phyloP scores from a whole-genome alignment of 2,113 vertebrate species.

The Pollimyrus isidori region DNA sequence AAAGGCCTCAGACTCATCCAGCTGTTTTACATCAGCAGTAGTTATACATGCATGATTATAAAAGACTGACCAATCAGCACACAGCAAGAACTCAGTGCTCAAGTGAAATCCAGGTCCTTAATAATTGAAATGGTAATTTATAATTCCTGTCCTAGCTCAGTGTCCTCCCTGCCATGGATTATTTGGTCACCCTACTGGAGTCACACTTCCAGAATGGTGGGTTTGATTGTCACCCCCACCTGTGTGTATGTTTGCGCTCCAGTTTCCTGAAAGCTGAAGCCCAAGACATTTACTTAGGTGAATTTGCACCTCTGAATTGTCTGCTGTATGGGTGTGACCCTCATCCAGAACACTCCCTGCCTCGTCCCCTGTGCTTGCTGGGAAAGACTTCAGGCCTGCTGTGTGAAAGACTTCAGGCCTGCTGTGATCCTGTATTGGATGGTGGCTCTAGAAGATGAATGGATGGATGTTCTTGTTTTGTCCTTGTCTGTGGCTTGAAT shows the following conservation, averaged over 20 bases:
- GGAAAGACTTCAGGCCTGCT: background rate
- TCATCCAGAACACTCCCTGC: background rate
- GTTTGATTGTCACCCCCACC: background rate
- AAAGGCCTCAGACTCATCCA: too few species aligned
- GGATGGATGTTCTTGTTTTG: background rate
- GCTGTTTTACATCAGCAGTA: too few species aligned
- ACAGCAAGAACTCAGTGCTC: too few species aligned
- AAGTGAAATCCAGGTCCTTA: too few species aligned
- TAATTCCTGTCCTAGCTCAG: too few species aligned
- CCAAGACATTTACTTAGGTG: background rate
- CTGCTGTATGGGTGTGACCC: background rate
- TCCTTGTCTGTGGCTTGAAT: background rate
- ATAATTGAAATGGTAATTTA: too few species aligned
- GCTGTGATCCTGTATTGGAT: background rate
- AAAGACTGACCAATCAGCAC: too few species aligned
- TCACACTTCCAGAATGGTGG: background rate
- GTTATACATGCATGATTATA: too few species aligned
- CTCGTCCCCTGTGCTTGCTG: background rate
- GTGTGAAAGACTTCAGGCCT: background rate
- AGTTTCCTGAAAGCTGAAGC: background rate
- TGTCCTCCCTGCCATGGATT: too few species aligned
- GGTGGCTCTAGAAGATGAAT: background rate
- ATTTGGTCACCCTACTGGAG: background rate
- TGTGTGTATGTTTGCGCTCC: background rate
- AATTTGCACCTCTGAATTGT: background rate